phyloP scores from a whole-genome alignment of 1,140 invertebrate genomes.

The Rhizoglyphus robini region DNA sequence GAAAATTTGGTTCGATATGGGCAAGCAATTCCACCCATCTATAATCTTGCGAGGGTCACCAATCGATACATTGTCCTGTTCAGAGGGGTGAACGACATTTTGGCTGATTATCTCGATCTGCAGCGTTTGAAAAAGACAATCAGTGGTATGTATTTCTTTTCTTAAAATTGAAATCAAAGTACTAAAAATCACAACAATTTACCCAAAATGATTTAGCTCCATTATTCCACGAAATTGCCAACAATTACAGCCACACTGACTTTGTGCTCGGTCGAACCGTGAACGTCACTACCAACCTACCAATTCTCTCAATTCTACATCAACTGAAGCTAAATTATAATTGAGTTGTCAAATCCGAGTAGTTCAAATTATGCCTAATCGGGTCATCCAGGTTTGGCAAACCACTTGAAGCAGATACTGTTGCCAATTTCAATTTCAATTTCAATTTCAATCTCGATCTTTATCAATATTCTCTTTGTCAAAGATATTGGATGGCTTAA shows the following conservation, averaged over 20 bases:
- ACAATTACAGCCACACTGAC: neutral
- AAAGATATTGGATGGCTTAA: too few relatives aligned
- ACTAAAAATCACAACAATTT: neutral
- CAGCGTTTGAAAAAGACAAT: neutral
- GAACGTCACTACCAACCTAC: neutral
- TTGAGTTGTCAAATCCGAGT: too few relatives aligned
- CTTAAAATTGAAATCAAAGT: too few relatives aligned
- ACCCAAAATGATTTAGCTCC: neutral
- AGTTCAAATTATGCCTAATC: too few relatives aligned
- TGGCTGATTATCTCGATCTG: neutral
- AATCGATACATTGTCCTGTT: neutral
- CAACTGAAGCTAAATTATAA: too few relatives aligned
- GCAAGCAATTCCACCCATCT: neutral
- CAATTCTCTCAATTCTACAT: neutral
- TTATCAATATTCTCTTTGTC: too few relatives aligned
- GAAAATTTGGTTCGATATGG: slow-evolving; percentile 4
- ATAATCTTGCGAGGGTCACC: neutral
- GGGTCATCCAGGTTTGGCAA: too few relatives aligned
- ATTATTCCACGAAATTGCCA: neutral
- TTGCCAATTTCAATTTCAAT: too few relatives aligned
- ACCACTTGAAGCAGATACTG: too few relatives aligned
- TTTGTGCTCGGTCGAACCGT: neutral
- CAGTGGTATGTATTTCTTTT: neutral
- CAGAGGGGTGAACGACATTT: neutral
- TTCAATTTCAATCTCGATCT: too few relatives aligned